These are phyloP conservation scores for Napeogenes sylphis DNA, from an alignment of 2,888 invertebrate genomes.

Conservation along the genomic window DNA sequence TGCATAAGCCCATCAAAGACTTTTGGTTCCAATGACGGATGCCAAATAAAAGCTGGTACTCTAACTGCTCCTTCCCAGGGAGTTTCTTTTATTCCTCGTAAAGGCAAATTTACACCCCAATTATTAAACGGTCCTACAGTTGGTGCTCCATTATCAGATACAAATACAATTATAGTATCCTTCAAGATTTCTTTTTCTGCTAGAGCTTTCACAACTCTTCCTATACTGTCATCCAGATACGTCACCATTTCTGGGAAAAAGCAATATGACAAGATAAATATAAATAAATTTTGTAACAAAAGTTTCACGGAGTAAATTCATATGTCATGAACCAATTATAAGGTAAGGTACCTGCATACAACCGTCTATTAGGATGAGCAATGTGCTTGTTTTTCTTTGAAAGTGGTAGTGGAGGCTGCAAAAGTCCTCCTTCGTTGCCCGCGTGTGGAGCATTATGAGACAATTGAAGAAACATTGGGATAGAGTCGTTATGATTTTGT, in stretches of 20 bases:
- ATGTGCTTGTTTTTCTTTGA: constrained; percentile 83
- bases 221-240: constrained; percentile 89
- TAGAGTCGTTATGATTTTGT: constrained; percentile 72
- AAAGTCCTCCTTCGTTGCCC: constrained; percentile 82
- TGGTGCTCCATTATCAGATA: constrained; percentile 93
- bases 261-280: too few relatives aligned
- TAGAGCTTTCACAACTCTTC: constrained; percentile 84
- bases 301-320: constrained; percentile 36
- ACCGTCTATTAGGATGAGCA: constrained; percentile 81
- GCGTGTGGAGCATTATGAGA: constrained; percentile 90
- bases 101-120: constrained; percentile 86
- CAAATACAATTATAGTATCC: constrained; percentile 90
- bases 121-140: constrained; percentile 85
- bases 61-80: constrained; percentile 92
- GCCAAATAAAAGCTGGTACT: constrained; percentile 86
- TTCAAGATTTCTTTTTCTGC: constrained; percentile 82
- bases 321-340: constrained; percentile 3
- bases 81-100: constrained; percentile 88
- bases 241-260: constrained; percentile 79
- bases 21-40: constrained; percentile 77
- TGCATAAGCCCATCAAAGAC: constrained; percentile 82
- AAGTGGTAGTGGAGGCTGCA: constrained; percentile 85
- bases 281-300: too few relatives aligned
- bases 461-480: constrained; percentile 88
- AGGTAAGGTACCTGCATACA: constrained; percentile 81